Evolutionary conservation across 2,888 invertebrate genomes (phyloP), one percentile per base, ranked within the genome.

Genomic region (Tachina lurida): DNA sequence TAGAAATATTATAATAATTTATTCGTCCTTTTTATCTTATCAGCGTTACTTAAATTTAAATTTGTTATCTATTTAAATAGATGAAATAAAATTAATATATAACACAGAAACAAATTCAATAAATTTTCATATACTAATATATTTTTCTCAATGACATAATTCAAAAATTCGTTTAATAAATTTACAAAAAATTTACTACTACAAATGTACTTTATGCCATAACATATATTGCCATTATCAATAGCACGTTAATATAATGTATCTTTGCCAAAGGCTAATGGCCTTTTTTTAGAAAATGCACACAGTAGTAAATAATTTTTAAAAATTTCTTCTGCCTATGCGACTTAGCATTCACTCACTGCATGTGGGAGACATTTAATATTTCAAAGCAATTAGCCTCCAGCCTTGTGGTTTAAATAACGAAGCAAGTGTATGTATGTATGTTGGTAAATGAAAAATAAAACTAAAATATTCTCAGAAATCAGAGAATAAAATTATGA

Each of bases 401-500:
- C 13, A 74, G 74, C 74, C 0, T 0, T 31, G 31, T 31, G 31
- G 7, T 43, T 49, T 7, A 74, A 58, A 65, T 58, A 60, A 43
- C 8, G 31, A 70, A 67, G 31, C 19, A 63, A 63, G 9, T 49
- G 49, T 31, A 31, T 7, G 7, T 31, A 7, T 31, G 0, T 31
- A 31, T 31, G 15, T n/a, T 17, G 41, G 49, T 39, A 68, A 41
- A 56, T 41, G 17, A 62, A 62, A 4, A 17, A 10, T 31, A 19
- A 45, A 10, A 58, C 31, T 0, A 56, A 56, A 15, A 47, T 79
- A 67, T 58, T 17, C 12, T 31, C 49, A 43, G 31, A 80, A 74
- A 74, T 74, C 49, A 67, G n/a, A 67, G n/a, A 74, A 67, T 49
- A 67, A 67, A 80, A 60, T 68, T 60, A 67, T 52, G 17, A 70